Conservation (phyloP, 1,140 invertebrate genomes). For the Drosophila pandora region DNA sequence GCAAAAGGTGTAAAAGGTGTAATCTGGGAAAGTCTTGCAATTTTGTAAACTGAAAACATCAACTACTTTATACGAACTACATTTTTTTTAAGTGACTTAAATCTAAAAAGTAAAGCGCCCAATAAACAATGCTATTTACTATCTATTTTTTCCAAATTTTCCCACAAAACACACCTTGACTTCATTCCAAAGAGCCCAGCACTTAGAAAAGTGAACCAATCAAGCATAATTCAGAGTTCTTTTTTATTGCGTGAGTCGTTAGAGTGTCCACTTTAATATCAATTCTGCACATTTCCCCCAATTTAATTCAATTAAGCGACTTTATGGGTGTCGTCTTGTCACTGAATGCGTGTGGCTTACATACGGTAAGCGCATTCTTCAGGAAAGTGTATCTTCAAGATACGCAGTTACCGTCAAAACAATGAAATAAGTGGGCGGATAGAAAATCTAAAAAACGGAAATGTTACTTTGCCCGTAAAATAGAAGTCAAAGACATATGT, state of each 20-base stretch:
- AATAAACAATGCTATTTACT: not conserved
- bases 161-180: slow-evolving; percentile 22
- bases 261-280: slow-evolving; percentile 56
- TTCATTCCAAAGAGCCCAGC: slow-evolving; percentile 13
- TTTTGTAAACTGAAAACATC: not conserved
- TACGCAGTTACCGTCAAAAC: slow-evolving; percentile 40
- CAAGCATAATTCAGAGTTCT: slow-evolving; percentile 53
- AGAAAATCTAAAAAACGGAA: slow-evolving; percentile 49
- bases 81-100: too few species aligned
- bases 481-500: slow-evolving; percentile 42
- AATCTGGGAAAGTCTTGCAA: not conserved
- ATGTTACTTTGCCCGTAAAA: slow-evolving; percentile 59
- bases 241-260: slow-evolving; percentile 48
- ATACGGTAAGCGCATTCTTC: slow-evolving; percentile 5
- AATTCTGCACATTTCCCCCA: slow-evolving; percentile 68
- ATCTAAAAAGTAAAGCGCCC: too few species aligned
- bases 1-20: not conserved
- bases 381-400: slow-evolving; percentile 12
- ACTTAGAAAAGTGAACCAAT: slow-evolving; percentile 35
- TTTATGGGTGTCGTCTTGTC: slow-evolving; percentile 36
- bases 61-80: not conserved
- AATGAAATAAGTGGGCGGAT: slow-evolving; percentile 15
- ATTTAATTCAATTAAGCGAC: slow-evolving; percentile 78
- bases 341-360: slow-evolving; percentile 44
- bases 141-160: not conserved